These are phyloP conservation scores for Yponomeuta evonymella DNA, from an alignment of 2,888 invertebrate genomes.

Conservation along the genomic window DNA sequence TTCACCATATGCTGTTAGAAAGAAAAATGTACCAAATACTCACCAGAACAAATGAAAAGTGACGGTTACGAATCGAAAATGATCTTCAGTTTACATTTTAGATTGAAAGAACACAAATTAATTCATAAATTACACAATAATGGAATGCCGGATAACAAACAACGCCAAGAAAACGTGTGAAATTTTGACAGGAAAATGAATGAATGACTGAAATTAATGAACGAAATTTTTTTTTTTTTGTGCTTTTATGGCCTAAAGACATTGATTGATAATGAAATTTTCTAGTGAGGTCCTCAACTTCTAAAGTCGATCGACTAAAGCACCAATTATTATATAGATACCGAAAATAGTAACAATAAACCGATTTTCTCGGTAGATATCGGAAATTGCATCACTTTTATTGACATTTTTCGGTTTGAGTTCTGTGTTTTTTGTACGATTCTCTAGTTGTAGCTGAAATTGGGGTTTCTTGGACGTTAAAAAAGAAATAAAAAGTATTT, in stretches of 20 bases:
- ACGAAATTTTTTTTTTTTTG: background rate
- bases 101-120: constrained; percentile 52
- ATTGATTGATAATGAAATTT: background rate
- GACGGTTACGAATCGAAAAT: constrained; percentile 43
- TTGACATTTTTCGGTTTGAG: constrained; percentile 7
- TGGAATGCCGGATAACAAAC: constrained; percentile 67
- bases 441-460: background rate
- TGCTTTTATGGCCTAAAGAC: background rate
- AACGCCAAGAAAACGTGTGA: constrained; percentile 74
- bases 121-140: constrained; percentile 54
- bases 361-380: background rate
- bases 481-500: background rate
- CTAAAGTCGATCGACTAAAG: background rate
- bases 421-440: background rate
- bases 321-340: background rate
- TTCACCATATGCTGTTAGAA: constrained; percentile 29
- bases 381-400: background rate
- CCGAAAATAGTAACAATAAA: background rate
- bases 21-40: constrained; percentile 35
- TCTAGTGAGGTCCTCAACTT: background rate
- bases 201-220: constrained; percentile 2
- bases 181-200: constrained; percentile 37
- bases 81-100: constrained; percentile 59
- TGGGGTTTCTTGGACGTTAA: background rate
- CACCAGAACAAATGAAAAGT: constrained; percentile 49